Base-by-base conservation (phyloP, 1,140 invertebrate genomes). In the Papilio aristodemus region DNA sequence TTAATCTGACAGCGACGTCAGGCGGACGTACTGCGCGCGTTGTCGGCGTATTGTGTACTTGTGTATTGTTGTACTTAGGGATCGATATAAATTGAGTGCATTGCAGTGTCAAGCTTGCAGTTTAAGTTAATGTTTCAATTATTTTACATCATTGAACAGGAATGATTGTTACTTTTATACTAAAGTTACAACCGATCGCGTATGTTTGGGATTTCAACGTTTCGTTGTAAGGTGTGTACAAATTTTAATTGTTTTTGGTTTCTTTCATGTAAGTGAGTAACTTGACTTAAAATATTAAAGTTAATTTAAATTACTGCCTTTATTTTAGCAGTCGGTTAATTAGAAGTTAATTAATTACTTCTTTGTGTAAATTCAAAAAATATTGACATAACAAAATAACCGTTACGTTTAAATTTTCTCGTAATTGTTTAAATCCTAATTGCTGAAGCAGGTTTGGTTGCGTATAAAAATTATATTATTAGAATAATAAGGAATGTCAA, bases 1-100 rank as follows among this genome's bases (percentile, higher is more conserved):
- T 87, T 83, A 87, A 86, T 82, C 79, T 80, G 75, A 80, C 87
- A 73, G 83, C 81, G 82, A 80, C 69, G 75, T 70, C 63, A 73
- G 72, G 68, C 78, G 83, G 78, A 89, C 87, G 87, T 81, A 76
- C 60, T 46, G 78, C 68, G 60, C 69, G 69, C 60, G 71, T 59
- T 46, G 58, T 69, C 71, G 59, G 60, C 71, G 73, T 66, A 25
- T 64, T 25, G 62, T 66, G 39, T 43, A 66, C 63, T 66, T 32
- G 63, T 66, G 63, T 46, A 66, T 66, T 66, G 63, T 50, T 66
- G 43, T 50, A 36, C 17, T 66, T 32, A 50, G 32, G 43, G 36
- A 39, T 81, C 81, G 76, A 81, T 81, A 84, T 75, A 38, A 72
- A 71, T 71, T 46, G 67, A 73, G 75, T 81, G 79, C 73, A 76